Base-by-base conservation (phyloP, 2,888 invertebrate genomes). In the Megaustenia siamemsis region DNA sequence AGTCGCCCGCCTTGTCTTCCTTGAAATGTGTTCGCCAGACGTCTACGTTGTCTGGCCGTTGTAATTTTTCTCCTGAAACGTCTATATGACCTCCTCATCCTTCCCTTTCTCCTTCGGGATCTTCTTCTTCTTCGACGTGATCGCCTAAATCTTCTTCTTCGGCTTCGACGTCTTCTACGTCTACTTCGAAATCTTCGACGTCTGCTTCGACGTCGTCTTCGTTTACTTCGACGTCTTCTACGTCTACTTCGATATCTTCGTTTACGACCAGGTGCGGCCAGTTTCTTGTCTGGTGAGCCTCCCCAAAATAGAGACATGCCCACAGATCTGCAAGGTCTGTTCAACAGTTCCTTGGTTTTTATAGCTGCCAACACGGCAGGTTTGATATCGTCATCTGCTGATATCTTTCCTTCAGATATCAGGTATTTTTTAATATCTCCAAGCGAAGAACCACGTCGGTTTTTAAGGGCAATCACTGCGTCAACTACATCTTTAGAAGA, bases 361-460 rank as follows among this genome's bases (percentile, higher is more conserved):
- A 82, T 40, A 43, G 82, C 82, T 4, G 82, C 38, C 69, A 82
- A 18, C 18, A 82, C 49, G n/a, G 82, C 82, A 43, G 75, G 82
- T 75, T 35, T 40, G 18, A 82, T 63, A 56, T 82, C 73, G 49
- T 43, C 73, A 73, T 28, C 18, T 8, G 12, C 5, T 3, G 35
- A 21, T 28, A 82, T 40, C 15, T 56, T 45, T 24, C 82, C 82
- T 28, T 82, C 24, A 56, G 73, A 73, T 21, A 82, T 24, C 43
- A 82, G n/a, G 28, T 60, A 82, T 3, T 75, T 73, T 43, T 40
- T 56, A 24, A 82, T 75, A 1, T 82, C 82, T 32, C 49, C 10
- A 2, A 69, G 73, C 1, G 82, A 73, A 4, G 82, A 60, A 3
- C 82, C 82, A 12, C 28, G 24, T 5, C 56, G 38, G 45, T 71